These are phyloP conservation scores for Metaphire vulgaris DNA, from an alignment of 1,140 invertebrate genomes.

Conservation along the genomic window DNA sequence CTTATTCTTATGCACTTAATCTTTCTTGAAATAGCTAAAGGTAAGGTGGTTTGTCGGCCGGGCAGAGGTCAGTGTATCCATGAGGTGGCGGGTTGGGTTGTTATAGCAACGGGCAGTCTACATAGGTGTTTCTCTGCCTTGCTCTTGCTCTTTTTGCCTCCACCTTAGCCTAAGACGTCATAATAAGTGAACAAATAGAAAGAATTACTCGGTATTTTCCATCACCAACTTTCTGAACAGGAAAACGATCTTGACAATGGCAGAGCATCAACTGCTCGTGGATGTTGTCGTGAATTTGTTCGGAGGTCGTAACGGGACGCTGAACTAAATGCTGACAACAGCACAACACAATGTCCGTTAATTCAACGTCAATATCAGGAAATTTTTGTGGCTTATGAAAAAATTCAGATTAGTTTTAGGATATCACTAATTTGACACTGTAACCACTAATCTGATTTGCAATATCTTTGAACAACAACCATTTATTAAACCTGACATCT, in stretches of 20 bases:
- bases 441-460: background rate
- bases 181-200: background rate
- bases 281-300: slow-evolving; percentile 89
- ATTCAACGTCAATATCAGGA: background rate
- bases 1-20: too few relatives aligned
- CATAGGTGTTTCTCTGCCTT: too few relatives aligned
- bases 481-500: too few relatives aligned
- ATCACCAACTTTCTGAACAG: slow-evolving; percentile 94
- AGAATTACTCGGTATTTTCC: slow-evolving; percentile 88
- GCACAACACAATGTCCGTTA: background rate
- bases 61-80: too few relatives aligned
- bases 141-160: too few relatives aligned
- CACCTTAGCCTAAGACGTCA: too few relatives aligned
- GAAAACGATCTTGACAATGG: slow-evolving; percentile 93
- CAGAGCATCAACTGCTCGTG: slow-evolving; percentile 83
- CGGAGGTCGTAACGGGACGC: slow-evolving; percentile 35
- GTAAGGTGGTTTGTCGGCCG: too few relatives aligned
- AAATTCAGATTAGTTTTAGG: background rate
- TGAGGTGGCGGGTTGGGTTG: too few relatives aligned
- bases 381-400: background rate
- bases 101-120: too few relatives aligned
- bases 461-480: too few relatives aligned
- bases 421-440: background rate
- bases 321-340: background rate
- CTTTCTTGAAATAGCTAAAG: too few relatives aligned